Percentiles rank a stretch among this genome's conserved stretches.
These are phyloP conservation scores for Stegophylla sp. DNA, from an alignment of 2,888 invertebrate species.

Conservation along the genomic window DNA sequence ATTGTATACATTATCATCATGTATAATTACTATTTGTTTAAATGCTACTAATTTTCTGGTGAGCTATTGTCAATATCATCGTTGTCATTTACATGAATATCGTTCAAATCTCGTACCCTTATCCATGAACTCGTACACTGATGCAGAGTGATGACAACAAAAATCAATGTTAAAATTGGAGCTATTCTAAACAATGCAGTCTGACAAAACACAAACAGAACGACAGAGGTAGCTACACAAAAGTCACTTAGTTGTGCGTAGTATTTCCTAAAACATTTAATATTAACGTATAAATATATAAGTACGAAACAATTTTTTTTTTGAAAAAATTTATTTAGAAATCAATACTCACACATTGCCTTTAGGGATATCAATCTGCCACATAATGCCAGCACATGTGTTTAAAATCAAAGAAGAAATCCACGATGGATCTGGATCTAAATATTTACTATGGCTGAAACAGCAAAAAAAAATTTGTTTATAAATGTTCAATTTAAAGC, in stretches of 20 bases:
- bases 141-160: constrained; percentile 45
- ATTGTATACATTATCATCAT: not conserved
- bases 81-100: not conserved
- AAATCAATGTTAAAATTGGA: constrained; percentile 47
- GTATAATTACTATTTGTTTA: not conserved
- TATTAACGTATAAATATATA: not conserved
- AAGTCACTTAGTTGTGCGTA: constrained; percentile 29
- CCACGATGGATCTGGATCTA: constrained; percentile 73
- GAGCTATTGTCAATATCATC: not conserved
- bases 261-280: constrained; percentile 46
- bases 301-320: not conserved
- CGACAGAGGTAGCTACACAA: constrained; percentile 15
- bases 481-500: constrained; percentile 27
- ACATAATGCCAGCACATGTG: constrained; percentile 70
- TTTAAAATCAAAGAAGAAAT: constrained; percentile 70
- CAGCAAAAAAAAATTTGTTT: constrained; percentile 24
- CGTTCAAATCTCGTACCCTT: not conserved
- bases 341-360: constrained; percentile 70
- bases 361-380: constrained; percentile 74
- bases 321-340: not conserved
- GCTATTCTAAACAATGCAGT: constrained; percentile 51
- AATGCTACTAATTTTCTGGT: not conserved
- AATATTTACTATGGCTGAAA: constrained; percentile 68
- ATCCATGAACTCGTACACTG: constrained; percentile 42
- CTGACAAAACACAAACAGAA: constrained; percentile 49